Evolutionary conservation across 30 jellyfish, hydroid and myxozoan genomes (phyloP).

Genomic region (Aurelia aurita): DNA sequence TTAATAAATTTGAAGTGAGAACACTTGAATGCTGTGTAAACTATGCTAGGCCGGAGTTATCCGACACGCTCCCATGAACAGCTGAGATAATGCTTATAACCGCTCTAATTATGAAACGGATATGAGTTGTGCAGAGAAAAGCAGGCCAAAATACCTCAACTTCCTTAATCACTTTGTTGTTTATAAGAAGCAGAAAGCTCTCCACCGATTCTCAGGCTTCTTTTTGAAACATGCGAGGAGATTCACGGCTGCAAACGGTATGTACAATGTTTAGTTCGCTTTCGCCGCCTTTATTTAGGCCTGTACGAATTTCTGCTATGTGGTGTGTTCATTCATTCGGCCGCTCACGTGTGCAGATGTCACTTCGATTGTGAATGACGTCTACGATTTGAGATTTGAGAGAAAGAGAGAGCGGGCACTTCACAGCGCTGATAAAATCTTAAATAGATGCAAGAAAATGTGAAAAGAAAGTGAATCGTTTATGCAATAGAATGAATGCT

Average conservation of each 20-base stretch:
- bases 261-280: slow-evolving; percentile 18
- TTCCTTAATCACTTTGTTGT: slow-evolving; percentile 82
- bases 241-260: slow-evolving; percentile 27
- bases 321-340: slow-evolving; percentile 46
- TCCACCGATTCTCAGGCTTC: neutral
- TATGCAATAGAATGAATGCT: neutral
- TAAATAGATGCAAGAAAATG: neutral
- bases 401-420: neutral
- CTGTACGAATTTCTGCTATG: neutral
- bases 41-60: slow-evolving; percentile 31
- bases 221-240: slow-evolving; percentile 9
- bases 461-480: slow-evolving; percentile 7
- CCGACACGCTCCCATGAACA: slow-evolving; percentile 76
- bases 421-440: neutral
- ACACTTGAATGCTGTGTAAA: slow-evolving; percentile 15
- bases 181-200: slow-evolving; percentile 50
- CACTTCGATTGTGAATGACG: slow-evolving; percentile 12
- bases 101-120: slow-evolving; percentile 81
- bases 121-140: slow-evolving; percentile 64
- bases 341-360: slow-evolving; percentile 53
- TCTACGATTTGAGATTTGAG: slow-evolving; percentile 2
- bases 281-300: neutral
- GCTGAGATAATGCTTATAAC: slow-evolving; percentile 77
- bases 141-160: slow-evolving; percentile 77
- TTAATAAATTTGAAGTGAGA: neutral